Conservation (phyloP, 1,140 invertebrate genomes). For the Listronotus oregonensis region DNA sequence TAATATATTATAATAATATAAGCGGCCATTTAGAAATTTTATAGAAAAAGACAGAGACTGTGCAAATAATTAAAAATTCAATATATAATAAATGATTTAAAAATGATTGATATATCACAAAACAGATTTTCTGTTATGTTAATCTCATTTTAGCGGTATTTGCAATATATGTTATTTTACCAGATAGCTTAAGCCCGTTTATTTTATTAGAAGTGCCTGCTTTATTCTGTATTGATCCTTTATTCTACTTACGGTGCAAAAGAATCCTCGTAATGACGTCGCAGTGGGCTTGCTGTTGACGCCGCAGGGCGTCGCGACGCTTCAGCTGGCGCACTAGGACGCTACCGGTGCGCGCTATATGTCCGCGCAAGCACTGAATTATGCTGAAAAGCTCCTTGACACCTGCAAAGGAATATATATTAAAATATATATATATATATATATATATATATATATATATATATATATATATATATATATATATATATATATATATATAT, state of each 20-base stretch:
- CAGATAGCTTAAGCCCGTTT: not conserved
- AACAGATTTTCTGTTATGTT: too few relatives aligned
- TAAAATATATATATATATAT: not conserved
- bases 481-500: too few relatives aligned
- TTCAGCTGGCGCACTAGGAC: slow-evolving; percentile 51
- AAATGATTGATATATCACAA: too few relatives aligned
- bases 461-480: too few relatives aligned
- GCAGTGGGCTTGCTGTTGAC: slow-evolving; percentile 50
- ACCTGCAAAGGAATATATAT: slow-evolving; percentile 21
- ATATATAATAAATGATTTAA: too few relatives aligned
- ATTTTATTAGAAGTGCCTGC: not conserved
- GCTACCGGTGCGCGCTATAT: slow-evolving; percentile 36
- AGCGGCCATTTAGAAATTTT: too few relatives aligned
- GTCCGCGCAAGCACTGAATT: slow-evolving; percentile 23
- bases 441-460: too few relatives aligned
- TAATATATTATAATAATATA: too few relatives aligned
- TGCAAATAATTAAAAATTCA: too few relatives aligned
- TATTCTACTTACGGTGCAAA: slow-evolving; percentile 45
- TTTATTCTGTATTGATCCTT: not conserved
- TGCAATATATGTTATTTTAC: too few relatives aligned
- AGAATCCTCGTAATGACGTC: slow-evolving; percentile 50
- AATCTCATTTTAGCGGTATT: too few relatives aligned
- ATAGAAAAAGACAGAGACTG: too few relatives aligned
- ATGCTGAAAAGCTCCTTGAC: slow-evolving; percentile 28
- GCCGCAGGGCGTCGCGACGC: slow-evolving; percentile 53